Evolutionary conservation across 2,113 vertebrate species (phyloP), one percentile per base, ranked within the genome.

Genomic region (Rhodinocichla rosea): DNA sequence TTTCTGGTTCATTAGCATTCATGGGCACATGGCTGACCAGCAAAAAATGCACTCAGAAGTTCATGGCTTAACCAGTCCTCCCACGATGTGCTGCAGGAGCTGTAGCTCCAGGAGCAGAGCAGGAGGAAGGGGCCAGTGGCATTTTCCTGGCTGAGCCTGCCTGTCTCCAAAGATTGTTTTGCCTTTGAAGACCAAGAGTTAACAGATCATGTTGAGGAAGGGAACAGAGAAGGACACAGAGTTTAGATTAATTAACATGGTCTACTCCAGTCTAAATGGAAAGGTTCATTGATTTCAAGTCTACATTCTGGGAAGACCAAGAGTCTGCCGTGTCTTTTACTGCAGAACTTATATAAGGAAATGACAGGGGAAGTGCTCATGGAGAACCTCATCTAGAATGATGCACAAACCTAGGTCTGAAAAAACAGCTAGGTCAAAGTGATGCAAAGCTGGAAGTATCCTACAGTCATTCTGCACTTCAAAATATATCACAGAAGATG

Each of bases 41-140:
- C 37, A 53, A 59, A 76, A 70, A 69, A 21, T 8, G 28, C 16
- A 10, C 5, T 35, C 27, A 16, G 22, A 64, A 47, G 15, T 39
- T 81, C 39, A 28, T 1, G 1, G 32, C 24, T 64, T 27, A 13
- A 33, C 9, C 30, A 56, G 28, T 26, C 13, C 33, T 60, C 22
- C n/a, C 15, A 3, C 32, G 37, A 35, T 32, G 6, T 27, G 28
- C 37, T 76, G 26, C 11, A 40, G 18, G 35, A 57, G 7, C n/a
- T 35, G 33, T 4, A 78, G 32, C 20, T 79, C 13, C 11, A 15
- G n/a, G 17, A 19, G 18, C 4, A 15, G 40, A 81, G 35, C 28
- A 35, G 59, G 22, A 42, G 0, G 0, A 73, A 28, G 4, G 5
- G 22, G 1, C 7, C 10, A 2, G 11, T 18, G 23, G n/a, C 30